Evolutionary conservation across 1,140 invertebrate genomes (phyloP).

Genomic region (Achatina immaculata): DNA sequence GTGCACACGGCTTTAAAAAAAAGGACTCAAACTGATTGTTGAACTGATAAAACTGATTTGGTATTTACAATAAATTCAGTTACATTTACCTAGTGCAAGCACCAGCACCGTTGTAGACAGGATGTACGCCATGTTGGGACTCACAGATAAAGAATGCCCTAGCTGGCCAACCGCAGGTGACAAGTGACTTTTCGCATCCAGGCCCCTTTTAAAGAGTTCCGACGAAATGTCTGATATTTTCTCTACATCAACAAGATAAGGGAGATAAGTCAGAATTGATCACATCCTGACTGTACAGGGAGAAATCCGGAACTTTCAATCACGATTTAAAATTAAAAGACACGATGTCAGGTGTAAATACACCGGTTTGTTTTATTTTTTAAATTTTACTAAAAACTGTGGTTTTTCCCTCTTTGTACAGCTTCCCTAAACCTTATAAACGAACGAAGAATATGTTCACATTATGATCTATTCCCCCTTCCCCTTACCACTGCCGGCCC

Average conservation of each 20-base stretch:
- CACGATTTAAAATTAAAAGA: not conserved
- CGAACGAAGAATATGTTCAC: too few relatives aligned
- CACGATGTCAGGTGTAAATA: not conserved
- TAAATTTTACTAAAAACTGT: too few relatives aligned
- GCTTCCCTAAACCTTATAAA: too few relatives aligned
- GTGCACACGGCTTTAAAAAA: too few relatives aligned
- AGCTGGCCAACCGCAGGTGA: not conserved
- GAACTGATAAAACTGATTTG: too few relatives aligned
- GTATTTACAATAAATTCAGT: too few relatives aligned
- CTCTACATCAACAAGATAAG: not conserved
- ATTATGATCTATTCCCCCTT: too few relatives aligned
- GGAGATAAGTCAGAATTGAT: not conserved
- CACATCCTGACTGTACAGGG: not conserved
- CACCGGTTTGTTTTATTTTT: too few relatives aligned
- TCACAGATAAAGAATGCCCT: not conserved
- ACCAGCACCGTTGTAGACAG: not conserved
- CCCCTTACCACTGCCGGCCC: too few relatives aligned
- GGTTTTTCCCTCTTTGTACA: too few relatives aligned
- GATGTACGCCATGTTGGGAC: not conserved
- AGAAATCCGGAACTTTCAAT: not conserved
- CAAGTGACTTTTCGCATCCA: not conserved
- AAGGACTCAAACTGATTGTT: too few relatives aligned
- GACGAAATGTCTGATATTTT: not conserved
- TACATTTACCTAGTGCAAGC: not conserved
- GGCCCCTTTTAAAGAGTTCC: not conserved